A percentile compares a stretch with the other conserved stretches of the same genome.
phyloP scores from a whole-genome alignment of 2,113 vertebrate species.

The Triplophysa siluroides region DNA sequence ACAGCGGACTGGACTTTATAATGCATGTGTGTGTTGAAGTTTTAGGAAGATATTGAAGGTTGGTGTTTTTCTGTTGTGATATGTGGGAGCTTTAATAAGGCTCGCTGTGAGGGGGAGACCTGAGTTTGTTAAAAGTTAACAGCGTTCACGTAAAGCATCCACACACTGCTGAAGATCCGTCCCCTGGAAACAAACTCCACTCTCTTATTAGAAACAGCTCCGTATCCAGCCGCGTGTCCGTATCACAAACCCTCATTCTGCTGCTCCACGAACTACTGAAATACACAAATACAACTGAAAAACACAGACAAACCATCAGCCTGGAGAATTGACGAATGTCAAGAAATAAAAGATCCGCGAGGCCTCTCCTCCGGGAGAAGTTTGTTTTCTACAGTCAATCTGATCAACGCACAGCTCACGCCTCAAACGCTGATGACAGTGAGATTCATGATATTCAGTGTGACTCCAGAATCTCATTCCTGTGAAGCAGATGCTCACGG shows the following conservation, averaged over 20 bases:
- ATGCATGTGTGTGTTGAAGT: not conserved
- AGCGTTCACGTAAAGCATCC: conserved; percentile 30
- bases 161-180: conserved; percentile 20
- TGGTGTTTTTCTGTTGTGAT: not conserved
- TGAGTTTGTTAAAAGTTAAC: conserved; percentile 44
- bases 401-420: too few relatives aligned
- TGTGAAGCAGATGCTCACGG: not conserved
- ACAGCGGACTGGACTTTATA: too few relatives aligned
- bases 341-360: too few relatives aligned
- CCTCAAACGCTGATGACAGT: too few relatives aligned
- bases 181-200: conserved; percentile 8
- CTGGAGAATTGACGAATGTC: too few relatives aligned
- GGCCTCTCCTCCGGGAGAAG: too few relatives aligned
- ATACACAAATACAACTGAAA: too few relatives aligned
- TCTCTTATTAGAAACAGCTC: conserved; percentile 45
- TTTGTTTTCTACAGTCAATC: too few relatives aligned
- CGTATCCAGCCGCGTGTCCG: not conserved
- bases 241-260: too few relatives aligned
- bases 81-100: conserved; percentile 12
- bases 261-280: too few relatives aligned
- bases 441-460: not conserved
- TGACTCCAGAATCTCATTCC: not conserved
- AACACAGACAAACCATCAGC: too few relatives aligned
- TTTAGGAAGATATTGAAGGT: too few relatives aligned
- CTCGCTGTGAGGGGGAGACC: not conserved